These are phyloP conservation scores for Zosterops hypoxanthus DNA, from an alignment of 2,113 vertebrate genomes.

Conservation along the genomic window DNA sequence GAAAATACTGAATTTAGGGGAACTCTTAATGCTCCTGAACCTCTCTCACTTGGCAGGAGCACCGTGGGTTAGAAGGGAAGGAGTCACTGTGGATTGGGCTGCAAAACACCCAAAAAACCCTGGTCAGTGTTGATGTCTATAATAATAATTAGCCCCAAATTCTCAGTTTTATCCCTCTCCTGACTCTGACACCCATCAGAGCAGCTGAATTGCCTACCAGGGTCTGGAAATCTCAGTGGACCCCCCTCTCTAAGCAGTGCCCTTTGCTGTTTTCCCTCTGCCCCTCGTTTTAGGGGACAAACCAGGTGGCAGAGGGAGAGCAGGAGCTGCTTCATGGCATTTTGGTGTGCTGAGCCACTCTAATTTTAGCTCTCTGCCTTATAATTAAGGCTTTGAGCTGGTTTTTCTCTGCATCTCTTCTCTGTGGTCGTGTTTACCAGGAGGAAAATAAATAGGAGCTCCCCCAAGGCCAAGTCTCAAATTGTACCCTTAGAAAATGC, in stretches of 20 bases:
- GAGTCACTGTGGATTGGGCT: not conserved
- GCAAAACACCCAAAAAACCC: not conserved
- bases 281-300: not conserved
- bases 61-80: not conserved
- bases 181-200: not conserved
- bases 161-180: not conserved
- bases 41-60: not conserved
- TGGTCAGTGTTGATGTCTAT: not conserved
- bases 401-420: not conserved
- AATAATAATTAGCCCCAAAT: not conserved
- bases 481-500: not conserved
- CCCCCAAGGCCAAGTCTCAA: not conserved
- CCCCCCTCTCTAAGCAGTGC: not conserved
- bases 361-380: not conserved
- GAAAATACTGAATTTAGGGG: not conserved
- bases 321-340: accelerated
- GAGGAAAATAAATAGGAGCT: not conserved
- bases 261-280: not conserved
- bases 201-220: not conserved
- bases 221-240: accelerated
- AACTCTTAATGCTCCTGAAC: not conserved
- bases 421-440: not conserved
- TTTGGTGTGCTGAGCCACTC: not conserved
- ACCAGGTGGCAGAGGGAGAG: not conserved
- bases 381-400: not conserved